Conservation (phyloP, 1,140 invertebrate species). For the Galleria mellonella region DNA sequence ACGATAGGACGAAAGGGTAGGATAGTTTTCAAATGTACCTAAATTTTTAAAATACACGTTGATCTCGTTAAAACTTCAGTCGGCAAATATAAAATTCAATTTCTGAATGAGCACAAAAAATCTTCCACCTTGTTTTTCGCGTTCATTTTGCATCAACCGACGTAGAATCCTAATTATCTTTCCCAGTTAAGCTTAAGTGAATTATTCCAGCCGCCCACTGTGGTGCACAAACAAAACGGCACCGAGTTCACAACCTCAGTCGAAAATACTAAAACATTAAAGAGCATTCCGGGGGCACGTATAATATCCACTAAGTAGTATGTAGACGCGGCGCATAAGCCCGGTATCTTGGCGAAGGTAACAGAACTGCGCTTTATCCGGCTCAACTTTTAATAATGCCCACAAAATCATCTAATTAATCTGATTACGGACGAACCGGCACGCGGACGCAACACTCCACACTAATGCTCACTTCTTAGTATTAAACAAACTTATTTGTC, state of each 20-base stretch:
- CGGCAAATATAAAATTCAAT: slow-evolving; percentile 73
- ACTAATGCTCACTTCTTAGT: slow-evolving; percentile 58
- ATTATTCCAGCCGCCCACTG: slow-evolving; percentile 70
- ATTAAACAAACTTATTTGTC: slow-evolving; percentile 63
- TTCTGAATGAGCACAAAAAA: slow-evolving; percentile 72
- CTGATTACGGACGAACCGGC: slow-evolving; percentile 59
- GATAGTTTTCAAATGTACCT: slow-evolving; percentile 43
- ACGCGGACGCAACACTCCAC: slow-evolving; percentile 47
- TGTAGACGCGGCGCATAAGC: slow-evolving; percentile 54
- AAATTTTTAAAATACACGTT: slow-evolving; percentile 54
- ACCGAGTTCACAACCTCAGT: slow-evolving; percentile 69
- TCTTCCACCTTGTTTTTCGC: slow-evolving; percentile 67
- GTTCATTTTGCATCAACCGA: slow-evolving; percentile 72
- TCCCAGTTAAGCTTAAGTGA: slow-evolving; percentile 74
- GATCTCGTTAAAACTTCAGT: slow-evolving; percentile 69
- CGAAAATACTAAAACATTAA: slow-evolving; percentile 73
- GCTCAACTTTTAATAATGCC: slow-evolving; percentile 72
- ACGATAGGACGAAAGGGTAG: slow-evolving; percentile 47
- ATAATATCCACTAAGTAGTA: slow-evolving; percentile 66
- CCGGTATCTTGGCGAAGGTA: slow-evolving; percentile 60
- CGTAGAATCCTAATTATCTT: slow-evolving; percentile 74
- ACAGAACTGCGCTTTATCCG: slow-evolving; percentile 52
- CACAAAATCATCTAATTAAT: slow-evolving; percentile 72
- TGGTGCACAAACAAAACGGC: slow-evolving; percentile 69
- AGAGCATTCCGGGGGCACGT: slow-evolving; percentile 59